Base-by-base conservation (phyloP, 2,113 vertebrate species). In the Nothoprocta perdicaria region DNA sequence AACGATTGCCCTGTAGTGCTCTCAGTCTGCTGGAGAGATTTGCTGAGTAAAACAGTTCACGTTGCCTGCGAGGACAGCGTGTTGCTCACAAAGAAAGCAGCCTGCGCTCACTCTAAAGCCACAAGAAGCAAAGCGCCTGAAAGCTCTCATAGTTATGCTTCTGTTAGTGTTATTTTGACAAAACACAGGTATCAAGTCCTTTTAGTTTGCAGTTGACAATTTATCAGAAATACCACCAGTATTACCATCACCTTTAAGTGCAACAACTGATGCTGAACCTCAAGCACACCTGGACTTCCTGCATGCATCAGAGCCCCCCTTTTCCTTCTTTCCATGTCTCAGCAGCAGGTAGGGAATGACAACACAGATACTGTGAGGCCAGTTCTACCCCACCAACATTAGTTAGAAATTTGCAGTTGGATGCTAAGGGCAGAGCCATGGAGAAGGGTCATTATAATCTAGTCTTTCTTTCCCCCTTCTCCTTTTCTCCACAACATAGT, bases 311-410 rank as follows among this genome's bases (percentile, higher is more conserved):
- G 48, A 55, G 27, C 16, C 14, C 45, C 31, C 17, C 12, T 73
- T 77, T 84, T 61, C 22, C 38, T 50, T 14, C 10, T 73, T 41
- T 69, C 31, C n/a, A 22, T 22, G 10, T 35, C n/a, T 68, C 10
- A 35, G 9, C 22, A 45, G 1, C 21, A 68, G 16, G 61, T 29
- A 9, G 35, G 2, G 26, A 73, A 72, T 3, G 9, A 3, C 23
- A 22, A 27, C 1, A 1, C 24, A 46, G 23, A 15, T n/a, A 73
- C 8, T 2, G 2, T 2, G 4, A 66, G 43, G 62, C 43, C 40
- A 17, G 6, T 65, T 66, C 46, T 75, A 6, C 31, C 16, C 16
- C 24, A 5, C 1, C 68, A 48, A 53, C 26, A 27, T 66, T 27
- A 50, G 2, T 27, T 14, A 48, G 43, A 68, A n/a, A 22, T 48